Percentiles rank a stretch among this genome's conserved stretches.
phyloP scores from a whole-genome alignment of 2,797 vertebrate species.

The Pteronotus mesoamericanus region DNA sequence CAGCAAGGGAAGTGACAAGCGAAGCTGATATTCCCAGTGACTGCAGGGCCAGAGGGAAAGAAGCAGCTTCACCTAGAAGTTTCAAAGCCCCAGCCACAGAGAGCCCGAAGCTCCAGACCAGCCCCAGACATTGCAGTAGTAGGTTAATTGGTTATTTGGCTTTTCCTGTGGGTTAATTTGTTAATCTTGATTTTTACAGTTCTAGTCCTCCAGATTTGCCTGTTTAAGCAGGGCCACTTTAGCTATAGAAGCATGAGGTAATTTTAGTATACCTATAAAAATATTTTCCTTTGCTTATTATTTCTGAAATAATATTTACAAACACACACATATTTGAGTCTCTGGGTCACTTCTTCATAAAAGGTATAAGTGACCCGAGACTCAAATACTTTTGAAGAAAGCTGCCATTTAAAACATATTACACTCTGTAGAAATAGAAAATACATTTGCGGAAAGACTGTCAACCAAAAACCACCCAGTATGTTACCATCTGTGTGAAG shows the following conservation, averaged over 20 bases:
- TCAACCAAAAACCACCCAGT: not conserved
- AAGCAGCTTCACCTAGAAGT: not conserved
- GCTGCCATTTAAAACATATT: not conserved
- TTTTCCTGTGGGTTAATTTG: constrained; percentile 54
- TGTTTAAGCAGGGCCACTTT: not conserved
- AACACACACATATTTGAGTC: not conserved
- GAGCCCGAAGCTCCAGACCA: not conserved
- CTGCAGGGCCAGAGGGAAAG: not conserved
- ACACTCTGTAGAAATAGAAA: not conserved
- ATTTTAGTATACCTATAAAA: constrained; percentile 41
- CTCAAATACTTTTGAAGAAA: not conserved
- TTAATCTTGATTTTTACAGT: constrained; percentile 54
- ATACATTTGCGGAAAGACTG: not conserved
- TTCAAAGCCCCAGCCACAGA: not conserved
- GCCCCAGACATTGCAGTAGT: not conserved
- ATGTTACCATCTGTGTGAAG: not conserved
- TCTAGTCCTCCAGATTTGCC: constrained; percentile 22
- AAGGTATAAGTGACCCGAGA: not conserved
- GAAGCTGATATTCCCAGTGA: constrained; percentile 29
- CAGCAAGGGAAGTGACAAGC: constrained; percentile 46
- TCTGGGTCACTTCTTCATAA: not conserved
- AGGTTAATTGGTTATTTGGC: constrained; percentile 41
- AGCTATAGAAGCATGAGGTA: not conserved
- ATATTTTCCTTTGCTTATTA: constrained; percentile 14
- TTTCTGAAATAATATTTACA: constrained; percentile 16